Conservation (phyloP, 2,888 invertebrate species). For the Seira musarum region DNA sequence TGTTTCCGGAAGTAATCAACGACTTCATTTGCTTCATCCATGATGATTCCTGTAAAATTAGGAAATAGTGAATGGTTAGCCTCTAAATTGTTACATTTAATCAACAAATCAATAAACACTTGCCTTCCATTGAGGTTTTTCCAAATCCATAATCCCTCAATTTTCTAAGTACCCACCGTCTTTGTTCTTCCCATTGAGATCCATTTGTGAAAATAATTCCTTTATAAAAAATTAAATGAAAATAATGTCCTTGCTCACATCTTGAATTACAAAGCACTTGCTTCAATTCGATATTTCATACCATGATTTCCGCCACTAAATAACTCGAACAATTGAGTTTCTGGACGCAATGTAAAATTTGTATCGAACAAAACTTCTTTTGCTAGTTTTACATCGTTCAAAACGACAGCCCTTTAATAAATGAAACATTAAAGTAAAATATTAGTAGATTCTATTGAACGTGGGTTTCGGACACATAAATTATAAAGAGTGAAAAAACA, state of each 20-base stretch:
- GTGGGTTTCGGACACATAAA: no score
- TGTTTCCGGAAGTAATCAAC: neutral
- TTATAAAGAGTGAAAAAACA: no score
- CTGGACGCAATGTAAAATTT: conserved; percentile 4
- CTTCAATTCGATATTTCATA: neutral
- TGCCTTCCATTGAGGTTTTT: conserved; percentile 42
- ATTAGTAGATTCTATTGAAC: neutral
- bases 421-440: neutral
- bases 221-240: neutral
- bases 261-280: neutral
- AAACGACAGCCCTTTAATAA: conserved; percentile 12
- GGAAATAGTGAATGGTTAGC: no score
- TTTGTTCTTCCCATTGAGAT: conserved; percentile 25
- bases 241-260: no score
- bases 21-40: conserved; percentile 38
- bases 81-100: no score
- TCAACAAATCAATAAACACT: no score
- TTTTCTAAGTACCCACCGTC: conserved; percentile 31
- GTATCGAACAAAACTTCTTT: conserved; percentile 24
- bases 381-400: conserved; percentile 30
- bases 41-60: no score
- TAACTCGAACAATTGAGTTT: neutral
- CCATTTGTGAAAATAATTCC: conserved; percentile 21
- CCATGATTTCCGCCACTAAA: conserved; percentile 32
- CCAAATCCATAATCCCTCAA: conserved; percentile 38